Conservation (phyloP, 2,888 invertebrate species). For the Coenonympha glycerion region DNA sequence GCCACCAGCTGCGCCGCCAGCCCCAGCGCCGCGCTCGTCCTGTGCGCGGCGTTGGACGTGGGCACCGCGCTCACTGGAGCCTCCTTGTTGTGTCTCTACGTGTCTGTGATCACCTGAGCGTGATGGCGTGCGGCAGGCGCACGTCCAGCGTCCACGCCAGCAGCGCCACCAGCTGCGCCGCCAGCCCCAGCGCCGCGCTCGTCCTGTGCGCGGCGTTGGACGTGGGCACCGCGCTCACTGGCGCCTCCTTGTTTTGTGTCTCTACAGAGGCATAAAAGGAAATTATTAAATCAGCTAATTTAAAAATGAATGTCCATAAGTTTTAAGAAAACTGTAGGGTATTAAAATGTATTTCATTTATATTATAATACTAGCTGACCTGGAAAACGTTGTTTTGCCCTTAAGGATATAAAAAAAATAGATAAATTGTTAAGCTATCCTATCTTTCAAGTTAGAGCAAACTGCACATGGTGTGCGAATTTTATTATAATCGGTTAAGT, state of each 20-base stretch:
- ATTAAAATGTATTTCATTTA: too few relatives aligned
- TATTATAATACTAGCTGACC: too few relatives aligned
- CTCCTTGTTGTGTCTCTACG: slow-evolving; percentile 40
- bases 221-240: slow-evolving; percentile 18
- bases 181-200: slow-evolving; percentile 83
- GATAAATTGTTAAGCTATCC: too few relatives aligned
- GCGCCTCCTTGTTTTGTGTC: slow-evolving; percentile 35
- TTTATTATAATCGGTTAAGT: too few relatives aligned
- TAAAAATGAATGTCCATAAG: too few relatives aligned
- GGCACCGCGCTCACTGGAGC: slow-evolving; percentile 16
- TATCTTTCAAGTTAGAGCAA: too few relatives aligned
- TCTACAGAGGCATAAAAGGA: slow-evolving; percentile 32
- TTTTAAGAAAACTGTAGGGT: too few relatives aligned
- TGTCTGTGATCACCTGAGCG: slow-evolving; percentile 51
- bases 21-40: slow-evolving; percentile 81
- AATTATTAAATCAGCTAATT: too few relatives aligned
- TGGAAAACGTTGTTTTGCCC: too few relatives aligned
- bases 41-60: slow-evolving; percentile 70
- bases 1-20: slow-evolving; percentile 90
- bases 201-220: slow-evolving; percentile 78
- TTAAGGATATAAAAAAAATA: too few relatives aligned
- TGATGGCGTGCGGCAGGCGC: slow-evolving; percentile 79
- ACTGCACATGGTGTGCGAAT: too few relatives aligned
- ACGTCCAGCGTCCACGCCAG: slow-evolving; percentile 89
- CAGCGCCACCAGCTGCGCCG: slow-evolving; percentile 88